Base-by-base conservation (phyloP, 2,797 vertebrate genomes). In the Ceyx erithaca region DNA sequence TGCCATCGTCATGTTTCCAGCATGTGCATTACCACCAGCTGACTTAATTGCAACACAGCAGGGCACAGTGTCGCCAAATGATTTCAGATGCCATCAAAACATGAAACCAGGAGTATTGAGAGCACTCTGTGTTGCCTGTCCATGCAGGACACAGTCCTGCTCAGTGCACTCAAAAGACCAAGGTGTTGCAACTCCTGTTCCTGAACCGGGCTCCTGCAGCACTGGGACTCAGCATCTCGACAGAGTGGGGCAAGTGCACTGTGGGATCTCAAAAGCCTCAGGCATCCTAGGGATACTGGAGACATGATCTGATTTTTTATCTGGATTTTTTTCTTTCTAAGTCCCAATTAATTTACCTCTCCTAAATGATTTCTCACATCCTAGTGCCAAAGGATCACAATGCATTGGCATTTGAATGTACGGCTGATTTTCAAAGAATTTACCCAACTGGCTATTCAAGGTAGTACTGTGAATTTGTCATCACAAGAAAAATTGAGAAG, bases 401-500 rank as follows among this genome's bases (percentile, higher is more conserved):
- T 55, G 5, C 6, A 25, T 77, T 85, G 91, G 48, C 48, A 40
- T 77, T 87, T 77, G 57, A 71, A 54, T 80, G 33, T 16, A 78
- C 0, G 1, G 54, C 40, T 83, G 48, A 17, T 83, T 80, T 69
- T 69, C 31, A 61, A 81, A 83, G 80, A 90, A 70, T 57, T 17
- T 64, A 80, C 45, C 69, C 45, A 69, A 52, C 62, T 64, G 45
- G 66, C 57, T 88, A 45, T 83, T 91, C 46, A 49, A 55, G 37
- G 37, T n/a, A 69, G 40, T 68, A 66, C 15, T 72, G 67, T 79
- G 64, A 87, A 63, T 81, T 93, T 81, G 90, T 87, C 75, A 82
- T 55, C 66, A 71, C 26, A 59, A 48, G 31, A 72, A 49, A 66
- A 79, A n/a, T 3, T 7, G 14, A 71, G 51, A 78, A 45, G 58